Base-by-base conservation (phyloP, 2,113 vertebrate genomes). In the Takifugu flavidus region DNA sequence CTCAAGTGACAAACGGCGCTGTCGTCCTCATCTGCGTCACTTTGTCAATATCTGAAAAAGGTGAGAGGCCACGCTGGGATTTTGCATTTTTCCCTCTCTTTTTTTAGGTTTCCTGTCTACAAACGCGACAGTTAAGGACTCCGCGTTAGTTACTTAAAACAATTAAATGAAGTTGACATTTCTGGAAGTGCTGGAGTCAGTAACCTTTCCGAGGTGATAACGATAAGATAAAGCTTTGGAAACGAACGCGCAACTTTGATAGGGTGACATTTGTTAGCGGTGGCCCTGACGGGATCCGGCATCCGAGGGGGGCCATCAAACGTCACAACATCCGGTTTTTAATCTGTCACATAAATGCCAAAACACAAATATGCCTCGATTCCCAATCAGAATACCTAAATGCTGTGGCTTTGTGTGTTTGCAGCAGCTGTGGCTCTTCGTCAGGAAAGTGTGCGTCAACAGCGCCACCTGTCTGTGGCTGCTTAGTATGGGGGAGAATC, bases 391-490 rank as follows among this genome's bases (percentile, higher is more conserved):
- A 28, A 15, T 25, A 34, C 67, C 12, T 51, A 59, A 13, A 45
- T 53, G 61, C 15, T 11, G 54, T 54, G 13, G 53, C 59, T 7
- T 51, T 52, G 34, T 27, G 25, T 59, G 20, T 25, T 6, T 58
- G 55, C 13, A 39, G 31, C 13, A 60, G 60, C 27, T 27, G 6
- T 65, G 6, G 53, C 42, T 65, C 84, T 87, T 87, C 84, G 83
- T 82, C 77, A 20, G 20, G 20, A 20, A 20, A 20, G 20, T 20
- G 20, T 20, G 20, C 20, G 20, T 20, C 75, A 59, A n/a, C 78
- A 87, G 83, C 77, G 77, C 87, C 87, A 76, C 81, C 87, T 87
- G 72, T 86, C 72, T 85, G 62, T 68, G 31, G 27, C 1, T 44
- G 34, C 3, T 7, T 27, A 46, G 10, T 49, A 57, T 20, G 20